Evolutionary conservation across 2,113 vertebrate genomes (phyloP), one percentile per base, ranked within the genome.

Genomic region (Chloropsis cyanopogon): DNA sequence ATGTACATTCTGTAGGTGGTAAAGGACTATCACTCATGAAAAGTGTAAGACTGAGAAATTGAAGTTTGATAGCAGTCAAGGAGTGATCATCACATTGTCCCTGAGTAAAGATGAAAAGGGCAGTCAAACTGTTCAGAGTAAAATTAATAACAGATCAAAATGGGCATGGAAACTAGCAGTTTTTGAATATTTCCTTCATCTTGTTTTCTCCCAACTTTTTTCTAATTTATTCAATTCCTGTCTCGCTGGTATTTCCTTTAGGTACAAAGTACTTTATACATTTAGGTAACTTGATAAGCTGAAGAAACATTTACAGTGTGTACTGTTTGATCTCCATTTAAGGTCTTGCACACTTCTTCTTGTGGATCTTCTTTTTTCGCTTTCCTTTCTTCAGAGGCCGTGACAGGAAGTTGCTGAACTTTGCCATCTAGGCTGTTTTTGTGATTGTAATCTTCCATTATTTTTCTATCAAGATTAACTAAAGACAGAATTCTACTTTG

Each of bases 1-100:
- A 23, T 1, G 1, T 47, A 10, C 11, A 10, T 61, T 92, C 37
- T n/a, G 0, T 65, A 16, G 0, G 0, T 84, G 20, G 14, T 61
- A 69, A 85, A 81, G 35, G 31, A 15, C 24, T 75, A 9, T 39
- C 8, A 31, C 13, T 72, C 26, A 22, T 23, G 22, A 20, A 47
- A 31, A 78, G 7, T 29, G 1, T 63, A 70, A 80, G 26, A 73
- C 35, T n/a, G 72, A 86, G 57, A 68, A 75, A 10, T 44, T 66
- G 4, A 75, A 21, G 3, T 53, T 69, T 61, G 14, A 29, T 35
- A 15, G 22, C 14, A 68, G 29, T 68, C 57, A 47, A 3, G 33
- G 18, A 41, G 16, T 71, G 23, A 56, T 22, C 84, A 10, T 78
- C 76, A 44, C 11, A 25, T 69, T 56, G 15, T 21, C 47, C 10